These are phyloP conservation scores for Carapus acus DNA, from an alignment of 2,797 vertebrate genomes.

Conservation along the genomic window DNA sequence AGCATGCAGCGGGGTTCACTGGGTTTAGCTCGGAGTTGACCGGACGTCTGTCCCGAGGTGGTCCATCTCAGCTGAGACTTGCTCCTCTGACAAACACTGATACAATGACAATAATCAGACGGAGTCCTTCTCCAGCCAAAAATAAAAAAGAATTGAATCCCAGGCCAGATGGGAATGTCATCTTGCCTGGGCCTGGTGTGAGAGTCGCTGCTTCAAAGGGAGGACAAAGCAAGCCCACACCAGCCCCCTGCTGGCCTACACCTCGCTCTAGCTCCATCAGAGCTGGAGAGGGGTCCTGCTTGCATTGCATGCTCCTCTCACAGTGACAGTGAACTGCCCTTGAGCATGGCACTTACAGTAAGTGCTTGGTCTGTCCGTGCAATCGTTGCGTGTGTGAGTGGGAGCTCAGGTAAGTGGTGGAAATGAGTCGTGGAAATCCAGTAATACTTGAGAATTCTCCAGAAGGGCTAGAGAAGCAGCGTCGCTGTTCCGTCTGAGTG, in stretches of 20 bases:
- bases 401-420: no score
- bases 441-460: slow-evolving; percentile 8
- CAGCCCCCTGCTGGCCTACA: neutral
- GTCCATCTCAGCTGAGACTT: neutral
- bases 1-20: no score
- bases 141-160: slow-evolving; percentile 23
- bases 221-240: slow-evolving; percentile 14
- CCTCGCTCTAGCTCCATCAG: neutral
- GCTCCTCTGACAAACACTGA: no score
- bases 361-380: no score
- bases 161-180: slow-evolving; percentile 20
- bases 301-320: slow-evolving; percentile 15
- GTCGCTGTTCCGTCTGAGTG: slow-evolving; percentile 13
- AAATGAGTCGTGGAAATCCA: no score
- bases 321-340: slow-evolving; percentile 13
- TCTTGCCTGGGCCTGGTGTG: slow-evolving; percentile 15
- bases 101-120: neutral
- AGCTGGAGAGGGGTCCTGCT: slow-evolving; percentile 23
- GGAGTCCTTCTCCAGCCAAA: slow-evolving; percentile 3
- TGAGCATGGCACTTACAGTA: no score
- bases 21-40: no score
- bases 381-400: no score
- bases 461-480: slow-evolving; percentile 3
- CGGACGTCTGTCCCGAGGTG: neutral
- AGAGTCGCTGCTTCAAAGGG: slow-evolving; percentile 27